These are phyloP conservation scores for Pangasius mekongensis DNA, from an alignment of 2,797 vertebrate species.

Conservation along the genomic window DNA sequence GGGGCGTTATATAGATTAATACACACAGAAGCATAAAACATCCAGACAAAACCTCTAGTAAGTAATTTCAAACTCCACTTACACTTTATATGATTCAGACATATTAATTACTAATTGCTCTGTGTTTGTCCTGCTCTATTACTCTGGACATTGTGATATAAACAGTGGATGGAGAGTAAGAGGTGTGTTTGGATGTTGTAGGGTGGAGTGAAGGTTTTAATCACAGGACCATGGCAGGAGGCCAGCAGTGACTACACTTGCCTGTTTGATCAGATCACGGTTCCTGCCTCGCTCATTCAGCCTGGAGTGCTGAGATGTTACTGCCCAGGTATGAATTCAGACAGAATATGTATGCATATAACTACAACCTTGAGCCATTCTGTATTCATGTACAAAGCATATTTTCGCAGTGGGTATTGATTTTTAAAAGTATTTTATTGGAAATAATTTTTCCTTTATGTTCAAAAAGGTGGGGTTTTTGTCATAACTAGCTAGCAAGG, in stretches of 20 bases:
- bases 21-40: background rate
- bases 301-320: conserved; percentile 98
- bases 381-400: background rate
- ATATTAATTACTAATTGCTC: background rate
- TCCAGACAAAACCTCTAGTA: background rate
- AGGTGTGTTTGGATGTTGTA: conserved; percentile 61
- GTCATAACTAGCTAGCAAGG: background rate
- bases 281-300: conserved; percentile 97
- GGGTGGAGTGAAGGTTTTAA: conserved; percentile 98
- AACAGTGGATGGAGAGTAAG: background rate
- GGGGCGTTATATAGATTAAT: conserved; percentile 25
- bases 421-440: background rate
- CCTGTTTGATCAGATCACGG: conserved; percentile 98
- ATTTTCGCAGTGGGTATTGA: background rate
- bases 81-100: background rate
- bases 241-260: conserved; percentile 97
- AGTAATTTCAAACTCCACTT: background rate
- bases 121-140: background rate
- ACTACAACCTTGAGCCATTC: background rate
- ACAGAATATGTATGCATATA: background rate
- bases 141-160: background rate
- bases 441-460: background rate
- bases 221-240: conserved; percentile 98
- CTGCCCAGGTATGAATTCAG: conserved; percentile 86
- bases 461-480: background rate